Conservation (phyloP, 2,797 vertebrate genomes). For the Sebastes steindachneri region DNA sequence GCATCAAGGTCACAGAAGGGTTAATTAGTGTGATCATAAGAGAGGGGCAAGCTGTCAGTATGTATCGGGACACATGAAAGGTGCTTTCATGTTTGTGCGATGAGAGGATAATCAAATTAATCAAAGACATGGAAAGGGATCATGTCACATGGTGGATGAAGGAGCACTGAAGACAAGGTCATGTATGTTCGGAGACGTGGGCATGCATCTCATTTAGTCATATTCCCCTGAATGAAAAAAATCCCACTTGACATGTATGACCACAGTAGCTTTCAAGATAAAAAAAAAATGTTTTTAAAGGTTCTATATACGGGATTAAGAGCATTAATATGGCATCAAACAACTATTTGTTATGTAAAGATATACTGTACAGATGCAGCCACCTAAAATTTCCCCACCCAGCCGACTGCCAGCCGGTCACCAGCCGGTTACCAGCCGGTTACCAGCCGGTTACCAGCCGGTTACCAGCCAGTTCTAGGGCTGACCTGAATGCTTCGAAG, state of each 20-base stretch:
- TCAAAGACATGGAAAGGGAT: slow-evolving; percentile 5
- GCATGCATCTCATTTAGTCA: slow-evolving; percentile 7
- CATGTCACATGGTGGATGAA: slow-evolving; percentile 7
- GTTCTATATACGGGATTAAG: neutral
- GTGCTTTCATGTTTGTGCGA: slow-evolving; percentile 3
- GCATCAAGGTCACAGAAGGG: slow-evolving; percentile 4
- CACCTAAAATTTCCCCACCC: no score
- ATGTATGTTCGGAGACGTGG: neutral
- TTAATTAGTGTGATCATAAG: slow-evolving; percentile 31
- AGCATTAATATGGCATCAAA: neutral
- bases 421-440: no score
- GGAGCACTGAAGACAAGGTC: slow-evolving; percentile 18
- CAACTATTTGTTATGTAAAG: neutral
- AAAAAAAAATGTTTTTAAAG: neutral
- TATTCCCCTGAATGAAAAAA: neutral
- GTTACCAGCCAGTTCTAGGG: no score
- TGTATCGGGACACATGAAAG: neutral
- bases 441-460: no score
- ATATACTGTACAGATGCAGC: no score
- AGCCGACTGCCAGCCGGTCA: no score
- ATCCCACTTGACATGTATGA: neutral
- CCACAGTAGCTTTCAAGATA: neutral
- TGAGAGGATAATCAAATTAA: slow-evolving; percentile 20
- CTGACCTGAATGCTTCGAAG: no score
- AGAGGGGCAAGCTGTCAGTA: neutral